phyloP scores from a whole-genome alignment of 2,888 invertebrate species.

The Melitaea athalia region DNA sequence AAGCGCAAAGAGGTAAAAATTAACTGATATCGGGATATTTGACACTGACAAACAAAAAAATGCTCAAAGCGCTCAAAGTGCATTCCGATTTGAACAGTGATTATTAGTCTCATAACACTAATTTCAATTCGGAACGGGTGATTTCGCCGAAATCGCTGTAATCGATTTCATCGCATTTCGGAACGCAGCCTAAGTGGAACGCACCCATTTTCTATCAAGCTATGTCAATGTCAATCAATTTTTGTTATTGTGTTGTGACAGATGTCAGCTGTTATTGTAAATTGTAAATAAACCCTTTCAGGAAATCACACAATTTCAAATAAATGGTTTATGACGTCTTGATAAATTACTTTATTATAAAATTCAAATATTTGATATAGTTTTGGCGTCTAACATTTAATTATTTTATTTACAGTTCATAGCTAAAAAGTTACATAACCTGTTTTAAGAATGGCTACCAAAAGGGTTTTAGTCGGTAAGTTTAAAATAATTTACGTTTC shows the following conservation, averaged over 20 bases:
- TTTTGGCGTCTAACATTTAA: background rate
- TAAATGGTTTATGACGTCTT: background rate
- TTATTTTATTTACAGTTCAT: background rate
- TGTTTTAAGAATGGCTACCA: constrained; percentile 53
- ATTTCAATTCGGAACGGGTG: too few species aligned
- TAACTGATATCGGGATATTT: too few species aligned
- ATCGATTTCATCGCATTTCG: too few species aligned
- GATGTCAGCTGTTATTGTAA: constrained; percentile 4
- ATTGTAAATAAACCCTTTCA: background rate
- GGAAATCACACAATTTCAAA: constrained; percentile 2
- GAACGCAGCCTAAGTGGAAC: too few species aligned
- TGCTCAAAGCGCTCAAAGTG: too few species aligned
- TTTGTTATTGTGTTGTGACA: background rate
- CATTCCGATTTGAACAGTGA: too few species aligned
- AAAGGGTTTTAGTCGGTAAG: constrained; percentile 63
- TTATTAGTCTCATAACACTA: too few species aligned
- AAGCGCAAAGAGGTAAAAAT: too few species aligned
- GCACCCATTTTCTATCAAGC: too few species aligned
- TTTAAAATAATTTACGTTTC: constrained; percentile 9
- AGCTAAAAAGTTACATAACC: constrained; percentile 34
- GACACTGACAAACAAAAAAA: too few species aligned
- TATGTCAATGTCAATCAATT: background rate
- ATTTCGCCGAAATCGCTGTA: too few species aligned
- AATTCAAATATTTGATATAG: background rate
- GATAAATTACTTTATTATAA: too few species aligned